phyloP scores from a whole-genome alignment of 2,797 vertebrate genomes.

The Micropoecilia bifurca region DNA sequence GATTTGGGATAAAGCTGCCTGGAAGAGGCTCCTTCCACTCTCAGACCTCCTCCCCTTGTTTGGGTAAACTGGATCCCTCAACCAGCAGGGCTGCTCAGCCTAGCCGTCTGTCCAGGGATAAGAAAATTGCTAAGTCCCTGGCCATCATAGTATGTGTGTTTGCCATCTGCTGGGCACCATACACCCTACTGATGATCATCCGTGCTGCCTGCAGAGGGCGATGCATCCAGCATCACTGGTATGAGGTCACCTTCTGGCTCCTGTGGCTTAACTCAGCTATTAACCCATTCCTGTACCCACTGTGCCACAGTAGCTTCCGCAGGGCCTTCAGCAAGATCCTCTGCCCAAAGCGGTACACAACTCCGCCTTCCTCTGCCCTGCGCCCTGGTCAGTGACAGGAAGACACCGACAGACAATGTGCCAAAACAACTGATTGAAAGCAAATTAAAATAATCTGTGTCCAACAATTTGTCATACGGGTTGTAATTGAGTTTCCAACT shows the following conservation, averaged over 20 bases:
- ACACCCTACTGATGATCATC: conserved; percentile 88
- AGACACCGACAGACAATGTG: conserved; percentile 23
- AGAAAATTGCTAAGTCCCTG: conserved; percentile 88
- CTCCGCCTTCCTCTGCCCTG: conserved; percentile 63
- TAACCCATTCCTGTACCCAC: conserved; percentile 90
- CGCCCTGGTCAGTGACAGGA: conserved; percentile 55
- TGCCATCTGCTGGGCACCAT: conserved; percentile 90
- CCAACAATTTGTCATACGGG: conserved; percentile 13
- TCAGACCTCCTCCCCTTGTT: conserved; percentile 69
- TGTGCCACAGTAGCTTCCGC: conserved; percentile 89
- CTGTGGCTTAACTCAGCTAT: conserved; percentile 91
- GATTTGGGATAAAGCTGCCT: conserved; percentile 66
- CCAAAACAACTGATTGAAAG: conserved; percentile 28
- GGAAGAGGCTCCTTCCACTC: conserved; percentile 66
- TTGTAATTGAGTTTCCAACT: conserved; percentile 5
- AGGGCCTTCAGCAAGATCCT: conserved; percentile 88
- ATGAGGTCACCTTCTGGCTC: conserved; percentile 90
- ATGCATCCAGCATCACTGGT: conserved; percentile 81
- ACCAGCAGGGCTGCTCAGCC: conserved; percentile 75
- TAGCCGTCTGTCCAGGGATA: conserved; percentile 84
- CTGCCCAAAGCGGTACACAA: conserved; percentile 63
- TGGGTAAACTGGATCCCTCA: conserved; percentile 75
- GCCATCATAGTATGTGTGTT: conserved; percentile 88
- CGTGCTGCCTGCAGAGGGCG: conserved; percentile 80
- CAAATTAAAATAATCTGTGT: conserved; percentile 17